Conservation (phyloP, 2,888 invertebrate genomes). For the Chymomyza procnemis region DNA sequence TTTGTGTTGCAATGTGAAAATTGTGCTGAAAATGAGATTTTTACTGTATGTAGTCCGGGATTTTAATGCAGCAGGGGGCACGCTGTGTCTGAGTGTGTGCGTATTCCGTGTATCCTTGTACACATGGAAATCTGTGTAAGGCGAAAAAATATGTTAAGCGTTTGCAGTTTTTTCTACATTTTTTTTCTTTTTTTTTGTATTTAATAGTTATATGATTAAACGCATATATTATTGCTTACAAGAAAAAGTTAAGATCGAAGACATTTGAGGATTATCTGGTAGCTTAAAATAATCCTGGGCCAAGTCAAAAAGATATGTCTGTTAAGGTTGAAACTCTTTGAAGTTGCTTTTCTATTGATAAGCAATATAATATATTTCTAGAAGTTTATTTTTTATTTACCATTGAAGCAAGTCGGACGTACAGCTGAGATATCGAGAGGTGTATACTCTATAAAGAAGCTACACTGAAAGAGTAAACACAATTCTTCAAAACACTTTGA, state of each 20-base stretch:
- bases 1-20: slow-evolving; percentile 68
- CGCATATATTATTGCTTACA: background rate
- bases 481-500: too few species aligned
- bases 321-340: too few species aligned
- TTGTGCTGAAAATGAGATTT: slow-evolving; percentile 60
- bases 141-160: background rate
- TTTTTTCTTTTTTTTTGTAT: background rate
- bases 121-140: background rate
- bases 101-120: background rate
- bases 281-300: too few species aligned
- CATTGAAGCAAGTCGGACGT: too few species aligned
- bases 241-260: too few species aligned
- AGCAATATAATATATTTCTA: too few species aligned
- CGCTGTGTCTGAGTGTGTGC: background rate
- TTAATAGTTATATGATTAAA: background rate
- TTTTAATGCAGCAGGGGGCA: slow-evolving; percentile 18
- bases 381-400: background rate
- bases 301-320: too few species aligned
- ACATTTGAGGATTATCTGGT: too few species aligned
- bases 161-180: background rate
- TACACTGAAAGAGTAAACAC: too few species aligned
- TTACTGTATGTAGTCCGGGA: slow-evolving; percentile 28
- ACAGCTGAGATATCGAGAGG: too few species aligned
- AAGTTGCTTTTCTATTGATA: too few species aligned
- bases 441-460: too few species aligned